These are phyloP conservation scores for Lapara coniferarum DNA, from an alignment of 2,888 invertebrate genomes.

Conservation along the genomic window DNA sequence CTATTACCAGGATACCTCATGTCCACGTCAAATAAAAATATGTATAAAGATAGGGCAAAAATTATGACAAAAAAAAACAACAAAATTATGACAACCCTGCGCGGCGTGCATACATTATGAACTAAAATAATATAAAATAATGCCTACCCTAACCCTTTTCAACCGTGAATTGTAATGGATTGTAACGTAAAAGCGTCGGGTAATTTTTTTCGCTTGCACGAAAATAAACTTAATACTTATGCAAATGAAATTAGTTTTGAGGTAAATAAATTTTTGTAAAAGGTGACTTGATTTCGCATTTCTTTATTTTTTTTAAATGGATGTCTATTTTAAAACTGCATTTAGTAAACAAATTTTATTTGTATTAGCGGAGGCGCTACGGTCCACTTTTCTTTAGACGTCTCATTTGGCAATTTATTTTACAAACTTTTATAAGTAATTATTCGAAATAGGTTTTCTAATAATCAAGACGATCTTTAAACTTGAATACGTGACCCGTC, in stretches of 20 bases:
- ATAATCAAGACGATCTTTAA: too few relatives aligned
- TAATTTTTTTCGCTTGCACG: neutral
- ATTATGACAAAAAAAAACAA: neutral
- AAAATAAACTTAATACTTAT: neutral
- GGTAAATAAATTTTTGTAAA: neutral
- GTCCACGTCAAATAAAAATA: neutral
- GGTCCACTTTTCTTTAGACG: too few relatives aligned
- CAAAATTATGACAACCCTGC: neutral
- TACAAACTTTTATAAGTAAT: too few relatives aligned
- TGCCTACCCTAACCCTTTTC: neutral
- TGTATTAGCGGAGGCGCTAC: too few relatives aligned
- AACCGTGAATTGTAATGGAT: constrained; percentile 16
- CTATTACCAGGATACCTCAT: neutral
- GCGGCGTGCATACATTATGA: constrained; percentile 3
- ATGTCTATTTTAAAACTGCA: too few relatives aligned
- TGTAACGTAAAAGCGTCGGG: neutral
- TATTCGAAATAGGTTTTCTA: too few relatives aligned
- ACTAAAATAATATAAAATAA: constrained; percentile 3
- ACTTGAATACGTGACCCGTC: too few relatives aligned
- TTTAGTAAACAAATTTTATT: too few relatives aligned
- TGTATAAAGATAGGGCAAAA: neutral
- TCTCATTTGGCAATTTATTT: too few relatives aligned
- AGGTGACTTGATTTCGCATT: neutral
- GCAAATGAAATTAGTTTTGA: neutral
- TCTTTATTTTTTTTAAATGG: neutral